Percentiles rank a stretch among this genome's conserved stretches.
These are phyloP conservation scores for Sigmodon hispidus DNA, from an alignment of 2,113 vertebrate genomes.

Conservation along the genomic window DNA sequence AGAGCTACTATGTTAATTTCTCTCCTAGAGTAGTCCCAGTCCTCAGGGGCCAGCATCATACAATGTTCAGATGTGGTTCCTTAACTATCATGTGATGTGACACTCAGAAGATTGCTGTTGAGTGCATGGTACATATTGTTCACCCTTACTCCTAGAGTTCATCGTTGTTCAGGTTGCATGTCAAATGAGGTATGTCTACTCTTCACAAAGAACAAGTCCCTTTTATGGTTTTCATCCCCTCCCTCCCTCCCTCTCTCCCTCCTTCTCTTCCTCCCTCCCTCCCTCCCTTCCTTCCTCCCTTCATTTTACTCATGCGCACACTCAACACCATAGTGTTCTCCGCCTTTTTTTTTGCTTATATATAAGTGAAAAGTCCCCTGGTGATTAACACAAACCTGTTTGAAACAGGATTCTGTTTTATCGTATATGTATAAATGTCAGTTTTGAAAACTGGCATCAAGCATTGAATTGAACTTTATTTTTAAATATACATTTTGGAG, in stretches of 20 bases:
- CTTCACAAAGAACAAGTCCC: background rate
- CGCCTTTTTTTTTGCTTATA: slow-evolving; percentile 12
- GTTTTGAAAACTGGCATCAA: slow-evolving; percentile 49
- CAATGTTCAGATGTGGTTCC: slow-evolving; percentile 59
- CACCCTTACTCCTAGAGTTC: slow-evolving; percentile 50
- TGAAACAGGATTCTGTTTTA: slow-evolving; percentile 26
- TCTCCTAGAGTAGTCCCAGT: slow-evolving; percentile 38
- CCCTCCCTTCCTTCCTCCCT: background rate
- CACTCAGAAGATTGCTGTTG: slow-evolving; percentile 54
- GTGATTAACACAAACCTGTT: background rate
- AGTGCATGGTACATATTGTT: slow-evolving; percentile 72
- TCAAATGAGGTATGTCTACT: slow-evolving; percentile 31
- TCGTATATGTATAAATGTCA: slow-evolving; percentile 47
- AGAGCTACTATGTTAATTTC: slow-evolving; percentile 68
- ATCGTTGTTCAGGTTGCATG: slow-evolving; percentile 55
- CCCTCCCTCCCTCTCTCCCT: background rate
- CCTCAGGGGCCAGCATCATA: slow-evolving; percentile 26
- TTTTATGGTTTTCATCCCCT: background rate
- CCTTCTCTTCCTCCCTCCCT: background rate
- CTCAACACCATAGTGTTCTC: background rate
- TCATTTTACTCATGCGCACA: background rate
- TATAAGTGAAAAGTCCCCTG: background rate
- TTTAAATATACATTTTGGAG: slow-evolving; percentile 33
- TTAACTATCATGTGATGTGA: slow-evolving; percentile 58
- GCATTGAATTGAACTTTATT: slow-evolving; percentile 58